Evolutionary conservation across 2,888 invertebrate species (phyloP).

Genomic region (Drosophila aldrichi): DNA sequence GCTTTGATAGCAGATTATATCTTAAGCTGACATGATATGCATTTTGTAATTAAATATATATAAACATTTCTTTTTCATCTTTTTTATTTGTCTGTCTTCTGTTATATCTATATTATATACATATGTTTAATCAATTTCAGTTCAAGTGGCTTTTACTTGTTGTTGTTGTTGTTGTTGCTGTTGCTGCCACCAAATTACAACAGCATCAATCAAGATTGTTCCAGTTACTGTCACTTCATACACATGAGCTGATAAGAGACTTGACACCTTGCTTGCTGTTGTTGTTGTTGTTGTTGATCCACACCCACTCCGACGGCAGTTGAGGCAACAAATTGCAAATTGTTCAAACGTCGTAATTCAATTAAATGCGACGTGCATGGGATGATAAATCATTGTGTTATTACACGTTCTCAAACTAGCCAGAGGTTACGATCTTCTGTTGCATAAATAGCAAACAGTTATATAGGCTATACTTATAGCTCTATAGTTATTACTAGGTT

Average conservation of each 20-base stretch:
- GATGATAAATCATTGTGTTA: constrained; percentile 42
- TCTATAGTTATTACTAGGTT: too few relatives aligned
- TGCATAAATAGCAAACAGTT: background rate
- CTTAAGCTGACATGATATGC: background rate
- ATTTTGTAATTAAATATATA: background rate
- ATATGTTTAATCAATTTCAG: constrained; percentile 10
- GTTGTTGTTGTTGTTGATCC: constrained; percentile 4
- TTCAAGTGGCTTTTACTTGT: constrained; percentile 22
- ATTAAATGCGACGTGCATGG: constrained; percentile 53
- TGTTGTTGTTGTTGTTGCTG: background rate
- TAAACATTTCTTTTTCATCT: background rate
- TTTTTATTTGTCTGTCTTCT: too few relatives aligned
- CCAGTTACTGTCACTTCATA: constrained; percentile 13
- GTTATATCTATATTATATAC: background rate
- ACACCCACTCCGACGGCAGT: constrained; percentile 20
- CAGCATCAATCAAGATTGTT: constrained; percentile 42
- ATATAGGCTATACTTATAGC: background rate
- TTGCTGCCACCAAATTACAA: constrained; percentile 22
- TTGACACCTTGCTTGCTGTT: constrained; percentile 36
- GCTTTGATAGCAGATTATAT: background rate
- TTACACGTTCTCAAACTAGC: constrained; percentile 19
- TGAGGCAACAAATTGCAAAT: constrained; percentile 31
- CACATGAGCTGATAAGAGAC: constrained; percentile 31
- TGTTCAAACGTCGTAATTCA: constrained; percentile 48
- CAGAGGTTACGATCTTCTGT: constrained; percentile 11